Base-by-base conservation (phyloP, 2,797 vertebrate species). In the Alauda arvensis region DNA sequence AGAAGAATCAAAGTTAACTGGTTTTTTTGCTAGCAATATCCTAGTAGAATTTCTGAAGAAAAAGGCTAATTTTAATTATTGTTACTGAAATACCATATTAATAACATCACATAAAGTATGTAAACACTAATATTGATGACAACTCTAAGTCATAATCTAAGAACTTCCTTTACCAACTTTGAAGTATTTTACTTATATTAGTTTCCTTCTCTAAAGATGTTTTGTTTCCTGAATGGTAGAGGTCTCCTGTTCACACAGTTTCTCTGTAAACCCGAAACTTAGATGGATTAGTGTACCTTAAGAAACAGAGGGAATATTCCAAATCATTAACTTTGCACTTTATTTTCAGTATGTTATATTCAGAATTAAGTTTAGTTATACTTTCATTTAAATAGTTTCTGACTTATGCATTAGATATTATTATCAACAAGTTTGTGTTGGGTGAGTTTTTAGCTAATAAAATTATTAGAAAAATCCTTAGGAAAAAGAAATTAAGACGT, bases 261-360 rank as follows among this genome's bases (percentile, higher is more conserved):
- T 51, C 80, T 62, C 4, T 52, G 33, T 37, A 59, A 80, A 69
- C 10, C 14, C 20, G 3, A 68, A 83, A 25, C 1, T 57, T 75
- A 20, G 7, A 53, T 23, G 23, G 45, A 42, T 60, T 68, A 67
- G 1, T 2, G 0, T 10, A 43, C 24, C 2, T 59, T 48, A 67
- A 62, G 63, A 74, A 86, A 67, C 14, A 82, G 28, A n/a, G 55
- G 34, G 13, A 67, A 72, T 56, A 49, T 85, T 92, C 46, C 69
- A 76, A 78, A 69, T 78, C 60, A 68, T 75, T 89, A 82, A 61
- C 33, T 92, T 91, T 76, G 69, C 91, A 83, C 29, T 83, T 79
- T 85, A 68, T 5, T 91, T 65, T 69, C 33, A 71, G 29, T 61
- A 77, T 24, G 29, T 49, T 91, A 25, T 34, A 77, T 68, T 48